Evolutionary conservation across 2,113 vertebrate genomes (phyloP), one percentile per base, ranked within the genome.

Genomic region (Erinaceus europaeus): DNA sequence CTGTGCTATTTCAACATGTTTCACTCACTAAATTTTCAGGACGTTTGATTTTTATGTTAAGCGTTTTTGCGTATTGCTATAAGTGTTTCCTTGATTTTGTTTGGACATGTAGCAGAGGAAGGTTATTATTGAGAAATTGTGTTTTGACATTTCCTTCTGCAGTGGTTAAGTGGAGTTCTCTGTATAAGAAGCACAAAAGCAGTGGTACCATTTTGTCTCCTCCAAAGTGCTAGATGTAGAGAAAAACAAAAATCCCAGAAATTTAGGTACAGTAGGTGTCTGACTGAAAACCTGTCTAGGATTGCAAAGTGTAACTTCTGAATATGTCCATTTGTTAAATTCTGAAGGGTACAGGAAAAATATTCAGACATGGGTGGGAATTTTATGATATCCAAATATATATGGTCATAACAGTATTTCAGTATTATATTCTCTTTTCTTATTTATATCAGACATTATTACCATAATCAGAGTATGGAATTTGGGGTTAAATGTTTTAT

Each of bases 401-500:
- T 57, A 74, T 71, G 46, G 1, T 68, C 67, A 62, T 53, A 62
- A 76, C 5, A 40, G 4, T 36, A n/a, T 72, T 36, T 76, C 17
- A 34, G 10, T 14, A 18, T 12, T 75, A 6, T 86, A 1, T 14
- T 71, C 52, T 90, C 29, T 71, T 71, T 59, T 50, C 76, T 90
- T 14, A 72, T 61, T 69, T 79, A 27, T 83, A 48, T 34, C 3
- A 62, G 59, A 36, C 34, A 32, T 84, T 84, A 73, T 86, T 36
- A 59, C 25, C 0, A 36, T 36, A 80, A 11, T 55, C 46, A 88
- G 88, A 59, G 71, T 64, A 68, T 32, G 42, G 9, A 77, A 77
- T 84, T 64, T 36, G 25, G 78, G 29, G 12, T 74, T 87, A 91
- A 84, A 25, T 81, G 40, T 84, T 10, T 72, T 91, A 21, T 72